Base-by-base conservation (phyloP, 2,113 vertebrate species). In the Natator depressus region DNA sequence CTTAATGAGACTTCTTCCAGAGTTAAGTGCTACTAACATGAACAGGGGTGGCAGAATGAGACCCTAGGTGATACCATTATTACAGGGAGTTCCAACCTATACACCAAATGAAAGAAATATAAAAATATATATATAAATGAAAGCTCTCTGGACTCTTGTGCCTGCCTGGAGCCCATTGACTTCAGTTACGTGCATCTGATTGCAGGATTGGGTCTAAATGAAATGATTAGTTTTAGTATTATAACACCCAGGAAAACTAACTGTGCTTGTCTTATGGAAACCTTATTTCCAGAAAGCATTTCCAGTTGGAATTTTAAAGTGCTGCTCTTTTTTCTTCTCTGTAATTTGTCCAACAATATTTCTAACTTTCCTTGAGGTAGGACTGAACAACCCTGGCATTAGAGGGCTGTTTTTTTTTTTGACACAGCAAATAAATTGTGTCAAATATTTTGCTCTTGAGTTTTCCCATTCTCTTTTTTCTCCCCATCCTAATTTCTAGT, bases 241-340 rank as follows among this genome's bases (percentile, higher is more conserved):
- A 0, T 59, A 54, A 81, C 2, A 2, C 50, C n/a, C 22, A 51
- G 76, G 90, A 85, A 90, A 95, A 80, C 0, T 88, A 94, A 62
- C 7, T 27, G 51, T 82, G 72, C 75, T 90, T 85, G 46, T 17
- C 19, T 16, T 93, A 31, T 1, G 0, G 17, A 46, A 25, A 79
- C 87, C 91, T n/a, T 0, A 47, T 89, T 96, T 90, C 75, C 27
- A 51, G 47, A 55, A 89, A 87, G 46, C 25, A 20, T 79, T 96
- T 90, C 80, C 93, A 88, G 84, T 42, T 94, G 80, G 27, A 85
- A 51, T 42, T 51, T 95, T 94, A 50, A 47, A 38, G 10, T 83
- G 25, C 25, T 89, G 75, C 50, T 11, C 78, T 89, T 96, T 89
- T 93, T 53, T 19, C 53, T 90, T 51, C 78, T 17, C 69, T 82